Evolutionary conservation across 2,888 invertebrate genomes (phyloP).

Genomic region (Noctua pronuba): DNA sequence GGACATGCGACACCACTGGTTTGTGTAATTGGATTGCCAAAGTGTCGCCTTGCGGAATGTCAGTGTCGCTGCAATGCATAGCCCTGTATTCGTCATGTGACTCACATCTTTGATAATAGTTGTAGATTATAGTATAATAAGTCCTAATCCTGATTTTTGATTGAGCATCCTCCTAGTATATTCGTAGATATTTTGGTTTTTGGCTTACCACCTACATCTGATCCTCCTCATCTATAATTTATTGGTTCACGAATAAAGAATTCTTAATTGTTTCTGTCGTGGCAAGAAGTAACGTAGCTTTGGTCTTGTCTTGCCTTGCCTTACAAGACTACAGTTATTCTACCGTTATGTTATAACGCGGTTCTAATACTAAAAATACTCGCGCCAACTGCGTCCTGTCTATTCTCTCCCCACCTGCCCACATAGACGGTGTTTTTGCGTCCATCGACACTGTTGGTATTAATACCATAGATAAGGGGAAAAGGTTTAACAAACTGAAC

Average conservation of each 20-base stretch:
- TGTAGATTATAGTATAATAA: not conserved
- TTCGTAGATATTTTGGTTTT: not conserved
- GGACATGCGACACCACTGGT: slow-evolving; percentile 50
- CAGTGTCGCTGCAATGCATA: slow-evolving; percentile 39
- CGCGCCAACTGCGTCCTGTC: slow-evolving; percentile 35
- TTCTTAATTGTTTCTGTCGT: not conserved
- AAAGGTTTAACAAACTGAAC: slow-evolving; percentile 5
- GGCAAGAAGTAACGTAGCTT: not conserved
- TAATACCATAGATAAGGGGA: slow-evolving; percentile 20
- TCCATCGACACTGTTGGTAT: slow-evolving; percentile 20
- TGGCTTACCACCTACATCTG: not conserved
- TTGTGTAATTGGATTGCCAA: slow-evolving; percentile 53
- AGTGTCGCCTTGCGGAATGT: slow-evolving; percentile 53
- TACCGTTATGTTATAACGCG: slow-evolving; percentile 24
- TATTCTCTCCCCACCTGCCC: slow-evolving; percentile 43
- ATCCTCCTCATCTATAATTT: not conserved
- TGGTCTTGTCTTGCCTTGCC: not conserved
- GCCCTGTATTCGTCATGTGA: slow-evolving; percentile 23
- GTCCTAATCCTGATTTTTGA: not conserved
- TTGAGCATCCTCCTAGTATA: not conserved
- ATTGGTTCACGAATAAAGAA: not conserved
- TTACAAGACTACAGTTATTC: slow-evolving; percentile 30
- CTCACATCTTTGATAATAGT: slow-evolving; percentile 13
- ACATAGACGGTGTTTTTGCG: slow-evolving; percentile 21
- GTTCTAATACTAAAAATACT: slow-evolving; percentile 49